Percentiles rank a stretch among this genome's conserved stretches.
phyloP scores from a whole-genome alignment of 2,113 vertebrate genomes.

The Oreochromis spilurus region DNA sequence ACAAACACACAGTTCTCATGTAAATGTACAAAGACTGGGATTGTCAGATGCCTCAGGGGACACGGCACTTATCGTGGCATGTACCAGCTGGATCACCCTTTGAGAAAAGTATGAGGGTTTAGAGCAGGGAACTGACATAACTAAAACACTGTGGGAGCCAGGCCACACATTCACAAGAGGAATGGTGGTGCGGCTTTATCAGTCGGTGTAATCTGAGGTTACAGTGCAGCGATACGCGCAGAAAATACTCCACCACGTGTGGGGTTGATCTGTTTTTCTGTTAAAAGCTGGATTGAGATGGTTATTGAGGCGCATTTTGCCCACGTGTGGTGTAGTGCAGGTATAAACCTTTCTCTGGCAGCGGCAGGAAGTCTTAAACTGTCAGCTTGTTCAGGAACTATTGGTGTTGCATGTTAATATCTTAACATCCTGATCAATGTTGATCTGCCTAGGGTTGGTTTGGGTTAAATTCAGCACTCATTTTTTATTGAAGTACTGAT shows the following conservation, averaged over 20 bases:
- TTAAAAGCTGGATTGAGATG: not conserved
- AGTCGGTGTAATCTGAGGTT: not conserved
- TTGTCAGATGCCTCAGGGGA: conserved; percentile 6
- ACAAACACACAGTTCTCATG: conserved; percentile 3
- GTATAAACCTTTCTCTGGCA: not conserved
- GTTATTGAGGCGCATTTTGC: not conserved
- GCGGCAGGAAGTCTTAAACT: not conserved
- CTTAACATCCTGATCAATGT: not conserved
- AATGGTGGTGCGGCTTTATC: not conserved
- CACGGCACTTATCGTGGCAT: not conserved
- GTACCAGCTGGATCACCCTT: not conserved
- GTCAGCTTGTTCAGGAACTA: not conserved
- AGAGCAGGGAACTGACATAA: not conserved
- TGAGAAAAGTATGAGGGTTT: not conserved
- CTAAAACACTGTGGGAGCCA: not conserved
- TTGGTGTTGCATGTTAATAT: not conserved
- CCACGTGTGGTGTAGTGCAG: not conserved
- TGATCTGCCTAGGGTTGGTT: not conserved
- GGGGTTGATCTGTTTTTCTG: not conserved
- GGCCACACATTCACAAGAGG: not conserved
- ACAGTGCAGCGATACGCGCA: not conserved
- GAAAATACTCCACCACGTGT: not conserved
- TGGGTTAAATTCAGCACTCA: not conserved
- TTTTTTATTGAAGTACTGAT: not conserved
- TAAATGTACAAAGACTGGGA: not conserved